Evolutionary conservation across 23 tunicate genomes (phyloP).

Genomic region (Clavelina lepadiformis): DNA sequence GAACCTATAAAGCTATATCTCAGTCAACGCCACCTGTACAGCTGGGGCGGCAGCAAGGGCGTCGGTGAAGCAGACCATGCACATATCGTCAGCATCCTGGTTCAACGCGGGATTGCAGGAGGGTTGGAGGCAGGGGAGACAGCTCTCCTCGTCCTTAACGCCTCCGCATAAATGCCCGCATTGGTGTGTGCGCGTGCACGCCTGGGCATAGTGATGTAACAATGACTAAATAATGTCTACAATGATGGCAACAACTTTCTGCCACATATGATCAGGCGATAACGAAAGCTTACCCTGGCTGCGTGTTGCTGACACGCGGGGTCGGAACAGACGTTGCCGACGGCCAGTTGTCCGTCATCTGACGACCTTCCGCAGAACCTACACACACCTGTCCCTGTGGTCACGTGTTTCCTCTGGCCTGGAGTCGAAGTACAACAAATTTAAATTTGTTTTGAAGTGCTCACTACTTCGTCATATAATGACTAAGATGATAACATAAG

Average conservation of each 20-base stretch:
- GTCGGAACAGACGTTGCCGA: conserved; percentile 53
- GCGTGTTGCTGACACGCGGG: conserved; percentile 34
- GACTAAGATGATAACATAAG: no score
- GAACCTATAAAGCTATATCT: no score
- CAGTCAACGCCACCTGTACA: conserved; percentile 39
- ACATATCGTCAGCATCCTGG: conserved; percentile 80
- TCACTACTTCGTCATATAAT: no score
- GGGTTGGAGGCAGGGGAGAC: conserved; percentile 59
- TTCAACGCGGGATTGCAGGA: conserved; percentile 39
- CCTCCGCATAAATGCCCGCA: conserved; percentile 85
- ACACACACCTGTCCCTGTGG: conserved; percentile 46
- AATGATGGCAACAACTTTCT: conserved; percentile 7
- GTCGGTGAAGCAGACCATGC: conserved; percentile 84
- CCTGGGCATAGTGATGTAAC: conserved; percentile 16
- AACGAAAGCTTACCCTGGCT: conserved; percentile 22
- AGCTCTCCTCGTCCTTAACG: conserved; percentile 47
- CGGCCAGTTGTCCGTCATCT: conserved; percentile 37
- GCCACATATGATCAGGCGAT: background rate
- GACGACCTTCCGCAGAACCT: conserved; percentile 56
- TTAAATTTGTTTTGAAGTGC: no score
- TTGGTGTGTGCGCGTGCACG: conserved; percentile 38
- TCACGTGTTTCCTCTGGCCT: conserved; percentile 38
- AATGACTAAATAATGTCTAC: background rate
- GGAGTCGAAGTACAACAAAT: background rate
- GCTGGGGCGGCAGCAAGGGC: conserved; percentile 62